Percentiles rank a stretch among this genome's conserved stretches.
phyloP scores from a whole-genome alignment of 64 coral and sea anemone genomes.

The Platygyra sinensis region DNA sequence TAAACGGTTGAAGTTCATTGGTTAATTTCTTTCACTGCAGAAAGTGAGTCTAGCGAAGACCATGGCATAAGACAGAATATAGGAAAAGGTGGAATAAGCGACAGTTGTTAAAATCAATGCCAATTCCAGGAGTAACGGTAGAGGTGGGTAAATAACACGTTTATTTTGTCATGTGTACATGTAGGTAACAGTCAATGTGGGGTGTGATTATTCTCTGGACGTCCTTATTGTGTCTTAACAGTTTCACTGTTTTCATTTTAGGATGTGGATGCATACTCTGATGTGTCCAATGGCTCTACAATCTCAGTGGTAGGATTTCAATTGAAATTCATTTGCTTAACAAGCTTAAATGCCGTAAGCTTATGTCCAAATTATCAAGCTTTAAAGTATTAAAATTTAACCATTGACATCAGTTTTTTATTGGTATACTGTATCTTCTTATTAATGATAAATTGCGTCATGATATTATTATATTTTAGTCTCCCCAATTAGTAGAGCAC shows the following conservation, averaged over 20 bases:
- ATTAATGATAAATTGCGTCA: too few species aligned
- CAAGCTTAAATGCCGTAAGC: too few species aligned
- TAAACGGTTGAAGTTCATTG: background rate
- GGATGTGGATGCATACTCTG: constrained; percentile 71
- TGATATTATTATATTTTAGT: too few species aligned
- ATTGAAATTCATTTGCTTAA: background rate
- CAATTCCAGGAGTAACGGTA: constrained; percentile 42
- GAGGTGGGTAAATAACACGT: background rate
- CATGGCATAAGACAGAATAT: background rate
- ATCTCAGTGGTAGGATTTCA: constrained; percentile 59
- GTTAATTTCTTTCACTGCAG: too few species aligned
- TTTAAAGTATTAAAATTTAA: too few species aligned
- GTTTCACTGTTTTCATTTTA: background rate
- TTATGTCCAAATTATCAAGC: too few species aligned
- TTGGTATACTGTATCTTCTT: too few species aligned
- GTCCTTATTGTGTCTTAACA: background rate
- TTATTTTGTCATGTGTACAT: background rate
- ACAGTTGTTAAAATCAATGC: constrained; percentile 7
- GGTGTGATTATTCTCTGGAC: background rate
- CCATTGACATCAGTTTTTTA: too few species aligned
- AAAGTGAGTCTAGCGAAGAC: too few species aligned
- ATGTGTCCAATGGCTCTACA: constrained; percentile 64
- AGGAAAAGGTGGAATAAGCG: background rate
- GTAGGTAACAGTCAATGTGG: background rate
- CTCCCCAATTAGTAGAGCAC: too few species aligned